Conservation (phyloP, 2,113 vertebrate genomes). For the Urocolius indicus region DNA sequence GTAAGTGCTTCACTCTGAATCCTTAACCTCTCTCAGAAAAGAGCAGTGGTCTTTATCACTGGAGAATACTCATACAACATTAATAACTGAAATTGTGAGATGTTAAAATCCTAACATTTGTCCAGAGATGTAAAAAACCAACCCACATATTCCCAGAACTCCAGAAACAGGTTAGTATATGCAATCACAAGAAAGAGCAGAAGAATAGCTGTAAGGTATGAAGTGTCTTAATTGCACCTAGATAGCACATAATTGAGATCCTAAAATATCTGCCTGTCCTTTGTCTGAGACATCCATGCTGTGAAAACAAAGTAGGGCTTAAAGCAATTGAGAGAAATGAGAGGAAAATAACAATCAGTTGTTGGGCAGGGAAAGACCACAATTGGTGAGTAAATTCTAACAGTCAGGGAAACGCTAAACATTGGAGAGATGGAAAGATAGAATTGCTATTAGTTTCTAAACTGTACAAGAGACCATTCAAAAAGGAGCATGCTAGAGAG, state of each 20-base stretch:
- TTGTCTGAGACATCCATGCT: neutral
- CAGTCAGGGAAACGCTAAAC: neutral
- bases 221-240: neutral
- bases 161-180: neutral
- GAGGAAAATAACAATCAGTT: neutral
- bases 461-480: neutral
- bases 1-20: neutral
- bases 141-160: neutral
- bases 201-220: neutral
- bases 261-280: neutral
- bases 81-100: neutral
- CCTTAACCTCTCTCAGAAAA: neutral
- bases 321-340: neutral
- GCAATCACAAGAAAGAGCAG: neutral
- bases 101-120: neutral
- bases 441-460: neutral
- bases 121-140: neutral
- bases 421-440: neutral
- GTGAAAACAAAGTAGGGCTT: neutral
- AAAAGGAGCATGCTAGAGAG: rapidly evolving
- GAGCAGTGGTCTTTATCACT: neutral
- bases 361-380: neutral
- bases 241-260: neutral
- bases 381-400: neutral
- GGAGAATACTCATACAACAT: neutral